Conservation (phyloP, 2,113 vertebrate genomes). For the Gasterosteus aculeatus region DNA sequence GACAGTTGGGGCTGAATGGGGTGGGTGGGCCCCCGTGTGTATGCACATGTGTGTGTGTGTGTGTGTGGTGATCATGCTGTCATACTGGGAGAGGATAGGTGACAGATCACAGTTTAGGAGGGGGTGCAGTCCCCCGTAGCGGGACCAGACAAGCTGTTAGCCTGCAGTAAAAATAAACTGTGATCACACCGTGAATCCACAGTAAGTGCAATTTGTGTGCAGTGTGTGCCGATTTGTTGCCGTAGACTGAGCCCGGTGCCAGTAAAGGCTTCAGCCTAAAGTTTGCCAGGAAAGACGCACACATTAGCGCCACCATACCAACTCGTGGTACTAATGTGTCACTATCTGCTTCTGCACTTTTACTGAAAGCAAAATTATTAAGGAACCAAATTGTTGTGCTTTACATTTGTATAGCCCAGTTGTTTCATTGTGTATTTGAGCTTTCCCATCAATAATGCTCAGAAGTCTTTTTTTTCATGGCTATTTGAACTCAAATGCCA, state of each 20-base stretch:
- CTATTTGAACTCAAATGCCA: not conserved
- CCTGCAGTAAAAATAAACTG: constrained; percentile 77
- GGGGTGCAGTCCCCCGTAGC: constrained; percentile 57
- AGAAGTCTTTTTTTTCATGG: not conserved
- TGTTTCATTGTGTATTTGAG: not conserved
- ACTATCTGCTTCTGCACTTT: not conserved
- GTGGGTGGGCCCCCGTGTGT: constrained; percentile 49
- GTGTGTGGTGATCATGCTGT: constrained; percentile 70
- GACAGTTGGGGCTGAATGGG: constrained; percentile 57
- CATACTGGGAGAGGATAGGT: constrained; percentile 64
- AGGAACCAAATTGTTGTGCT: not conserved
- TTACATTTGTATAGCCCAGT: not conserved
- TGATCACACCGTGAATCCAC: constrained; percentile 50
- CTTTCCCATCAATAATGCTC: not conserved
- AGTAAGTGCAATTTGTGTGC: constrained; percentile 21
- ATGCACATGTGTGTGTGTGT: constrained; percentile 31
- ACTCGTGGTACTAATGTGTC: not conserved
- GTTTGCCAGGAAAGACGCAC: not conserved
- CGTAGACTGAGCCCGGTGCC: constrained; percentile 18
- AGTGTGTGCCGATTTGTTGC: constrained; percentile 52
- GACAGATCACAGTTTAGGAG: constrained; percentile 61
- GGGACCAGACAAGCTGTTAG: constrained; percentile 77
- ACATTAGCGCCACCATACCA: not conserved
- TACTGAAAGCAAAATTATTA: not conserved
- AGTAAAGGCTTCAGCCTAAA: not conserved